Base-by-base conservation (phyloP, 2,797 vertebrate genomes). In the Lagodon rhomboides region DNA sequence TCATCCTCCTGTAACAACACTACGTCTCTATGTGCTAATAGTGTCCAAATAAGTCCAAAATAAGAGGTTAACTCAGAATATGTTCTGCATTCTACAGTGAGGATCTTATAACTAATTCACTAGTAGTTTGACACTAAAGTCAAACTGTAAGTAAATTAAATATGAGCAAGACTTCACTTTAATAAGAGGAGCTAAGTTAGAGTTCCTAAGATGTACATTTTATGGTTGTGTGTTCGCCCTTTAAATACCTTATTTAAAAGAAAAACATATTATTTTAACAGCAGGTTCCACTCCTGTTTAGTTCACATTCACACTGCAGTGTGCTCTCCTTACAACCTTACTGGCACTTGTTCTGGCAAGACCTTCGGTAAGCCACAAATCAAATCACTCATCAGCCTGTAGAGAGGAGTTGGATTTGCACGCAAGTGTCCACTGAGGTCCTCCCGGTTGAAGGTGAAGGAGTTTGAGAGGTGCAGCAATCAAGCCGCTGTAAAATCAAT, bases 401-500 rank as follows among this genome's bases (percentile, higher is more conserved):
- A 22, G 43, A 74, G 56, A 51, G 38, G 38, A 44, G 47, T 12
- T 44, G 20, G 62, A 43, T 69, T 30, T 75, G 34, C 59, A 58
- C 66, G 41, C 23, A 44, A 75, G 49, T 69, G 50, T 66, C 41
- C 13, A 11, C n/a, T 58, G 58, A 72, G 62, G 66, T 64, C 20
- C 9, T 68, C 0, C 22, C 55, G 46, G 63, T 59, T 85, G 71
- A 79, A 82, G 77, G 77, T 82, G 68, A 86, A 77, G 30, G 8
- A 71, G 60, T 63, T 72, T 55, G 30, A 79, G 55, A 79, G 58
- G 41, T 34, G 70, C 18, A 66, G 82, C 77, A 80, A 73, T 51
- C 71, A 73, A 62, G 76, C 74, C 27, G 60, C 60, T 75, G 61
- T 69, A 47, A 81, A 85, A 82, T 87, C 80, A 84, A 73, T 80